Percentiles rank a stretch among this genome's conserved stretches.
Conservation (phyloP, 2,888 invertebrate species). For the Acanthosepion pharaonis region DNA sequence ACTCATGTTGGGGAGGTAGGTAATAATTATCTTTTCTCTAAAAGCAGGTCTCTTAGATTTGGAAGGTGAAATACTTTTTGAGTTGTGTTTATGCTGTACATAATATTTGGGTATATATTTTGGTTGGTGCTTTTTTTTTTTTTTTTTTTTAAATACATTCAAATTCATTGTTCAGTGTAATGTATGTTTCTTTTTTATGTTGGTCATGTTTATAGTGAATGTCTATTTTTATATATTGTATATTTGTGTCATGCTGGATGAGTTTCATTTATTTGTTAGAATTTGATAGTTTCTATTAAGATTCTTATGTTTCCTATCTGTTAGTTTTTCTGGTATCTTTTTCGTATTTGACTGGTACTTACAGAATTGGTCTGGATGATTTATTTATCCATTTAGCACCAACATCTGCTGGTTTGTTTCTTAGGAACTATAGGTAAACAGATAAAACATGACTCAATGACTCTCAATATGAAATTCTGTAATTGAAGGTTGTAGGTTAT, state of each 20-base stretch:
- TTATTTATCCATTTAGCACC: neutral
- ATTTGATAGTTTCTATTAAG: too few species aligned
- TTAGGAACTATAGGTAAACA: neutral
- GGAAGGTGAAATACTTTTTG: neutral
- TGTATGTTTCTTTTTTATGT: neutral
- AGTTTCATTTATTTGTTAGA: neutral
- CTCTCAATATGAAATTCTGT: neutral
- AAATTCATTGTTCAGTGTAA: neutral
- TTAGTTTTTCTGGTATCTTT: neutral
- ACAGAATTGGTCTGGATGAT: neutral
- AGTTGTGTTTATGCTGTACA: neutral
- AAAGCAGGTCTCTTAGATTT: neutral
- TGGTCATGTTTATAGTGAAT: neutral
- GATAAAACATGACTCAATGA: neutral
- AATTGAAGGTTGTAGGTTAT: neutral
- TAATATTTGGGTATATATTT: too few species aligned
- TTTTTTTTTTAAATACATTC: neutral
- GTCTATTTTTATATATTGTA: neutral
- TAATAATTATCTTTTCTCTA: neutral
- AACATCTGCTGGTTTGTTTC: neutral
- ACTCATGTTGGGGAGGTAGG: conserved; percentile 13
- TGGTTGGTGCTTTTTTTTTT: too few species aligned
- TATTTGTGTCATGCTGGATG: neutral
- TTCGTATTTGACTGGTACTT: neutral
- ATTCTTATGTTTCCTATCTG: neutral